Evolutionary conservation across 2,888 invertebrate species (phyloP).

Genomic region (Dastarcus helophoroides): DNA sequence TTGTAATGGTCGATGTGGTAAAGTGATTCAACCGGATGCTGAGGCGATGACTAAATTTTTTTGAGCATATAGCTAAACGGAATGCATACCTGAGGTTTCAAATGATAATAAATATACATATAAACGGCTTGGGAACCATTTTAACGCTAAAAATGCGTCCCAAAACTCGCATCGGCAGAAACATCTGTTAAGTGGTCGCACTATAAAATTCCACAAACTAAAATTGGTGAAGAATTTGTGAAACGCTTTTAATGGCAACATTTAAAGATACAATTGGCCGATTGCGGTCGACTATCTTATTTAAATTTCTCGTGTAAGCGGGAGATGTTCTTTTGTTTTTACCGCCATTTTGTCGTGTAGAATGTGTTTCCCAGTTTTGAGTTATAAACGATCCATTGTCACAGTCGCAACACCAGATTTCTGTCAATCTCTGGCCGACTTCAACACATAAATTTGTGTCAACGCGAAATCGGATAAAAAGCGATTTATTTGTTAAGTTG

Average conservation of each 20-base stretch:
- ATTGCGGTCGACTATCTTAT: slow-evolving; percentile 28
- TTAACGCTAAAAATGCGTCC: no score
- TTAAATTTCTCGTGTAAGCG: slow-evolving; percentile 28
- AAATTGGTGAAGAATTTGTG: slow-evolving; percentile 12
- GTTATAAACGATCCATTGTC: slow-evolving; percentile 30
- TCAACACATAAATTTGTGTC: slow-evolving; percentile 33
- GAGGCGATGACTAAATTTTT: no score
- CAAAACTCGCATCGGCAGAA: no score
- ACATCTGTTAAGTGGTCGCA: no score
- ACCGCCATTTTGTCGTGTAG: slow-evolving; percentile 31
- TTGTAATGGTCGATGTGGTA: no score
- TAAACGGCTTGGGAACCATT: no score
- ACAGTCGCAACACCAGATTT: slow-evolving; percentile 31
- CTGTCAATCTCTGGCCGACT: slow-evolving; percentile 30
- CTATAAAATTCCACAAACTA: no score
- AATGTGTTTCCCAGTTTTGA: slow-evolving; percentile 28
- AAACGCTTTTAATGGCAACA: slow-evolving; percentile 14
- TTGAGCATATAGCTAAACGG: no score
- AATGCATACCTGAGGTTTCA: no score
- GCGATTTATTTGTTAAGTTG: slow-evolving; percentile 33
- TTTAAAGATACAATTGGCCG: slow-evolving; percentile 25
- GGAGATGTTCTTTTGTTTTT: slow-evolving; percentile 24
- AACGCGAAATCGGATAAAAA: slow-evolving; percentile 33
- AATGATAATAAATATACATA: no score
- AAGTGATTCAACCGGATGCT: no score